phyloP scores from a whole-genome alignment of 2,113 vertebrate genomes.

The Rhombomys opimus region DNA sequence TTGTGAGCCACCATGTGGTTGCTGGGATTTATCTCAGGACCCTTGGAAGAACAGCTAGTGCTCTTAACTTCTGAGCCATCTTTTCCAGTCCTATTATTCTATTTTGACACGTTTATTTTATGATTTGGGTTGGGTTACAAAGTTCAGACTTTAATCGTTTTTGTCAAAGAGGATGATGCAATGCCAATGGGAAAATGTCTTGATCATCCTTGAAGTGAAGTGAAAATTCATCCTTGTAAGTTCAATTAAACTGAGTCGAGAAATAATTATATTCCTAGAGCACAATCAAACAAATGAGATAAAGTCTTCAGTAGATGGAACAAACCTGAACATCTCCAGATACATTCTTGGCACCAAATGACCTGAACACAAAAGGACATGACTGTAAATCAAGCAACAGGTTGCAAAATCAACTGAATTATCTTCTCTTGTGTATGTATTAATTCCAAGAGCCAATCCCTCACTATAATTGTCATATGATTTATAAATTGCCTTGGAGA shows the following conservation, averaged over 20 bases:
- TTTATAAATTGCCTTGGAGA: slow-evolving; percentile 22
- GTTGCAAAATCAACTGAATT: slow-evolving; percentile 1
- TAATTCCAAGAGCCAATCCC: background rate
- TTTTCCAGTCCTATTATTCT: background rate
- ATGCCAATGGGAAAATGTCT: slow-evolving; percentile 18
- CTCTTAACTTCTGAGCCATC: too few species aligned
- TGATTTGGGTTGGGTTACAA: slow-evolving; percentile 39
- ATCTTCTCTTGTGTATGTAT: slow-evolving; percentile 16
- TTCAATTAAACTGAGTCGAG: slow-evolving; percentile 60
- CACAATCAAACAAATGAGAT: slow-evolving; percentile 49
- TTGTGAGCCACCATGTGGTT: too few species aligned
- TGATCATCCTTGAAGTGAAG: slow-evolving; percentile 57
- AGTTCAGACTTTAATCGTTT: slow-evolving; percentile 44
- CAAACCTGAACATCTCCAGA: background rate
- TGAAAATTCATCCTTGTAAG: slow-evolving; percentile 47
- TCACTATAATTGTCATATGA: background rate
- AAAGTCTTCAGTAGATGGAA: background rate
- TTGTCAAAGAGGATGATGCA: slow-evolving; percentile 20
- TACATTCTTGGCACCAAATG: background rate
- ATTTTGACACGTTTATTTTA: slow-evolving; percentile 14
- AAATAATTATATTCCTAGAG: slow-evolving; percentile 55
- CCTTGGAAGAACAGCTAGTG: too few species aligned
- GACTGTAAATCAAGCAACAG: background rate
- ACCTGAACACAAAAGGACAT: slow-evolving; percentile 21
- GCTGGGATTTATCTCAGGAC: too few species aligned